A percentile compares a stretch with the other conserved stretches of the same genome.
Evolutionary conservation across 2,797 vertebrate genomes (phyloP).

Genomic region (Parauchenoglanis punctatus): DNA sequence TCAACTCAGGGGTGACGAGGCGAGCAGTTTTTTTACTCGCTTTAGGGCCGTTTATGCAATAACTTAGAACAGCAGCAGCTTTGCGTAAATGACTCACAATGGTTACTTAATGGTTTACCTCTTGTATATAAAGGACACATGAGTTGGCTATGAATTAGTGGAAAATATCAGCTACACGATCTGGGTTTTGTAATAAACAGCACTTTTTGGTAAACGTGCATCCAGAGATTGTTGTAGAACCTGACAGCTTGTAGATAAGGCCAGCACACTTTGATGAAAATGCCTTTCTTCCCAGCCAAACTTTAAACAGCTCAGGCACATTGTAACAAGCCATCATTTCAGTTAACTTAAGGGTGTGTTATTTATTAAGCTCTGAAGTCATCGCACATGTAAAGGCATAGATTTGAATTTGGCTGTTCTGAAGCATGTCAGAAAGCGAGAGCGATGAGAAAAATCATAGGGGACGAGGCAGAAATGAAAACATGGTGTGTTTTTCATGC

Average conservation of each 20-base stretch:
- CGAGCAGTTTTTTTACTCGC: background rate
- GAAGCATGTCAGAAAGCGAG: constrained; percentile 51
- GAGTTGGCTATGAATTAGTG: constrained; percentile 31
- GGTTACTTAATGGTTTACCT: constrained; percentile 42
- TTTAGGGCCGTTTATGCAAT: constrained; percentile 34
- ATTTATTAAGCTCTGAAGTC: constrained; percentile 65
- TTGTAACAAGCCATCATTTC: constrained; percentile 40
- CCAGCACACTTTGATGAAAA: constrained; percentile 44
- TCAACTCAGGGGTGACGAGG: constrained; percentile 20
- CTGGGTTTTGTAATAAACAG: constrained; percentile 34
- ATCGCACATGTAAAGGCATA: constrained; percentile 52
- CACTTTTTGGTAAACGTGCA: constrained; percentile 4
- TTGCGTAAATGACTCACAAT: constrained; percentile 37
- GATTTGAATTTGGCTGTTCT: constrained; percentile 50
- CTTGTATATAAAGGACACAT: constrained; percentile 29
- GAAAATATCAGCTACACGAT: constrained; percentile 30
- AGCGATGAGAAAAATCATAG: background rate
- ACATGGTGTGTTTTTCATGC: constrained; percentile 48
- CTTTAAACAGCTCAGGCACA: constrained; percentile 39
- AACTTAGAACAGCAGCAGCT: constrained; percentile 26
- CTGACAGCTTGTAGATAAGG: constrained; percentile 36
- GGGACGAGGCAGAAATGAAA: background rate
- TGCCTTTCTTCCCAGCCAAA: constrained; percentile 38
- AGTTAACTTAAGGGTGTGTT: constrained; percentile 58
- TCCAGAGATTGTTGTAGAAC: constrained; percentile 28